Conservation (phyloP, 1,140 invertebrate species). For the Eumaeus atala region DNA sequence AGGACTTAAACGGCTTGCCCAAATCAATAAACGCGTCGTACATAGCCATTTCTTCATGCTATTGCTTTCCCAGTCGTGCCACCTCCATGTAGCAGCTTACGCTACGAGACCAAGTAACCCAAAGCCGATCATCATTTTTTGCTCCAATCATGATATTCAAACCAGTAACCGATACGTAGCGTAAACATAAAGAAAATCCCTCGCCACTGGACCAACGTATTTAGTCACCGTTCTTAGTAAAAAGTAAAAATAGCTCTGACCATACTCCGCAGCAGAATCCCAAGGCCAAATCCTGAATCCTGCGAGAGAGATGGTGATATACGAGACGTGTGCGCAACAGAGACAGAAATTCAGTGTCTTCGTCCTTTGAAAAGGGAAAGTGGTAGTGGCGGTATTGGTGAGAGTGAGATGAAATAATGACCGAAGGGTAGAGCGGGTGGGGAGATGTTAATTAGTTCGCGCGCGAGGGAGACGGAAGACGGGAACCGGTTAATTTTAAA, state of each 20-base stretch:
- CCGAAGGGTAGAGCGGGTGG: constrained; percentile 50
- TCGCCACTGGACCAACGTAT: constrained; percentile 54
- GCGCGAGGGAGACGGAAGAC: constrained; percentile 36
- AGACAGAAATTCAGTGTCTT: constrained; percentile 48
- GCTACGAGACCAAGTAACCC: too few species aligned
- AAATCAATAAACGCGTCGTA: too few species aligned
- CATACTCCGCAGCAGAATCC: constrained; percentile 62
- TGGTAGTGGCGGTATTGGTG: constrained; percentile 58
- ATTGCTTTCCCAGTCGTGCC: too few species aligned
- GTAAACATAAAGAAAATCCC: constrained; percentile 15
- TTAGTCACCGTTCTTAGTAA: constrained; percentile 68
- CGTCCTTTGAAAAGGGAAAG: constrained; percentile 74
- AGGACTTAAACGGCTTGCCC: too few species aligned
- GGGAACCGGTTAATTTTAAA: constrained; percentile 70
- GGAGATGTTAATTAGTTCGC: constrained; percentile 14
- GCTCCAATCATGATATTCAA: constrained; percentile 1
- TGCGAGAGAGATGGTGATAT: constrained; percentile 36
- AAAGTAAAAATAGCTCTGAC: constrained; percentile 69
- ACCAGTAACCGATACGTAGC: constrained; percentile 13
- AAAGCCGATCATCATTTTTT: not conserved
- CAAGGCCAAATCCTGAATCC: constrained; percentile 68
- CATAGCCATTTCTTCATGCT: too few species aligned
- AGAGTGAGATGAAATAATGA: constrained; percentile 72
- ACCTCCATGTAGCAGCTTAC: too few species aligned
- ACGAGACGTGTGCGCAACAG: constrained; percentile 18